Evolutionary conservation across 2,888 invertebrate genomes (phyloP).

Genomic region (Gasteruption jaculator): DNA sequence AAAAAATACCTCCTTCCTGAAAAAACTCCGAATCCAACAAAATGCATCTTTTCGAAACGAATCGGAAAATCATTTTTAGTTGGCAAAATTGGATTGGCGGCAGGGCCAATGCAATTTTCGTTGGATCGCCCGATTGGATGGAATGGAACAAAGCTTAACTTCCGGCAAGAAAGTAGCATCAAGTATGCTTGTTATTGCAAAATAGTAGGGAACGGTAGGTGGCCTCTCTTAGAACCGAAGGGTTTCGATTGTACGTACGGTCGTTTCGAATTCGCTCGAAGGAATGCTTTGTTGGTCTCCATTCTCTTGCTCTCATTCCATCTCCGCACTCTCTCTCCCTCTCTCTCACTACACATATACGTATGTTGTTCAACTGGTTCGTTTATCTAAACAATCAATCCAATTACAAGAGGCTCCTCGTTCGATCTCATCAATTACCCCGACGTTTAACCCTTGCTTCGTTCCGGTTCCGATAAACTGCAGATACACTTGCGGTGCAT

Average conservation of each 20-base stretch:
- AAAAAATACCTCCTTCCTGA: no score
- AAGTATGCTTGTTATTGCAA: constrained; percentile 25
- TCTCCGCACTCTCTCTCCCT: not conserved
- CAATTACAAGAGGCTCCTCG: constrained; percentile 19
- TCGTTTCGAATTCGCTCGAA: constrained; percentile 17
- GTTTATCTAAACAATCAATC: constrained; percentile 29
- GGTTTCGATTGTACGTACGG: constrained; percentile 6
- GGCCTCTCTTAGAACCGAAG: constrained; percentile 3
- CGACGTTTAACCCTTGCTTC: no score
- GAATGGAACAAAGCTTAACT: no score
- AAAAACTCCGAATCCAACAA: no score
- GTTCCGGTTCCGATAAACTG: constrained; percentile 3
- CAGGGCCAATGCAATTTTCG: no score
- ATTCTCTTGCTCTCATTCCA: constrained; percentile 10
- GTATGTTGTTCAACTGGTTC: constrained; percentile 14
- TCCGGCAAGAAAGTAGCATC: no score
- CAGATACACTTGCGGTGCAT: no score
- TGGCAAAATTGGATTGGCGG: no score
- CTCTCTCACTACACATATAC: not conserved
- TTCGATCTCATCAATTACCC: not conserved
- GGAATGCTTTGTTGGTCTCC: constrained; percentile 27
- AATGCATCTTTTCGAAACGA: no score
- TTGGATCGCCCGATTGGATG: no score
- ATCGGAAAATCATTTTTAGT: no score
- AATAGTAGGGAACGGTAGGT: constrained; percentile 18